Base-by-base conservation (phyloP, 1,140 invertebrate genomes). In the Heliothis subflexa region DNA sequence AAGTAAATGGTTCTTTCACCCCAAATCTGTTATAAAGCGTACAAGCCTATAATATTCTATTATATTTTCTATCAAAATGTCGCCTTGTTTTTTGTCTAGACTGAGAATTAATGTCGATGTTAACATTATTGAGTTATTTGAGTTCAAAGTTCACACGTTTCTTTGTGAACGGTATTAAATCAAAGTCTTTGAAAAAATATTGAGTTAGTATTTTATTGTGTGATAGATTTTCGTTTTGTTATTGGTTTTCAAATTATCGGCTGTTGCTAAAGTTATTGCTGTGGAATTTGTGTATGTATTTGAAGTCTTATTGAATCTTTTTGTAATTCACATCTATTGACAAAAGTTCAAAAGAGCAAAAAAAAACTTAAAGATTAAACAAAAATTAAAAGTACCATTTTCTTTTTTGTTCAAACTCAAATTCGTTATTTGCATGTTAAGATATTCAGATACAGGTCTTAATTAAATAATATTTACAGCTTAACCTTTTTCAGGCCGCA, bases 71-170 rank as follows among this genome's bases (percentile, higher is more conserved):
- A n/a, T 68, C 45, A 68, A 28, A 61, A 28, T 16, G 50, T 68
- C 52, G n/a, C 50, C 33, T 28, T 77, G 49, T 55, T 78, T 64
- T 57, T 45, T 68, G 52, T 78, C 64, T 70, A 57, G 52, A 70
- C 33, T 59, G 16, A 68, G 28, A 64, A 64, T 47, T n/a, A 47
- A 18, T 66, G 18, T 47, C 47, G 14, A 50, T 49, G 16, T 49
- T 49, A 52, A 47, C 18, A n/a, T 25, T 50, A 52, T 68, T 25
- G 18, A 21, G 64, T 13, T 18, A 68, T 13, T 28, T 25, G 21
- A 50, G 50, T 68, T 25, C 13, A 40, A 50, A 50, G 13, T 13
- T 68, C 14, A 14, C 45, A 18, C 61, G n/a, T 64, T n/a, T 40
- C 11, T 64, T 64, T 47, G 16, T 64, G n/a, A 64, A 45, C 28